These are phyloP conservation scores for Apodemus sylvaticus DNA, from an alignment of 2,113 vertebrate species.

Conservation along the genomic window DNA sequence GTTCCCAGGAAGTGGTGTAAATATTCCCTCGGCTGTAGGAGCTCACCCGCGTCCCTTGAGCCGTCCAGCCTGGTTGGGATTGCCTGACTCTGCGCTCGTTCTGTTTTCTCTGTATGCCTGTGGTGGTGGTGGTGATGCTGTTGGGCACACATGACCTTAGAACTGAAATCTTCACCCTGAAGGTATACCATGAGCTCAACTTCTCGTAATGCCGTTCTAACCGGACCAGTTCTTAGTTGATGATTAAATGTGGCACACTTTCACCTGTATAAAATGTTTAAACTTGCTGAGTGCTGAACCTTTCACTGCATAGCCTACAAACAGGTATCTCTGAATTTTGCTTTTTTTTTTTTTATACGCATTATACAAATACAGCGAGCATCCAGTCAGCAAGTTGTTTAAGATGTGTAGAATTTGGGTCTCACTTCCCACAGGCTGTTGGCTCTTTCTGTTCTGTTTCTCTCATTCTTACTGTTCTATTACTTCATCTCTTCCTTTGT, in stretches of 20 bases:
- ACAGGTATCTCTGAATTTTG: background rate
- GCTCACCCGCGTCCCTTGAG: background rate
- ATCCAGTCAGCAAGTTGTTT: constrained; percentile 20
- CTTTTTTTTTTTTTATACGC: background rate
- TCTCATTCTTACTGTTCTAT: background rate
- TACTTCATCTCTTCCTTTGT: background rate
- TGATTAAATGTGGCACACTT: constrained; percentile 3
- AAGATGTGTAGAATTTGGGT: background rate
- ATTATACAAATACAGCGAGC: background rate
- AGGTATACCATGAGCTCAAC: background rate
- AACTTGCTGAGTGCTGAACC: background rate
- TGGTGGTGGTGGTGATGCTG: background rate
- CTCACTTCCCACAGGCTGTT: background rate
- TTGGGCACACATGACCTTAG: background rate
- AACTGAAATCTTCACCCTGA: constrained; percentile 23
- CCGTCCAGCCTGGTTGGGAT: background rate
- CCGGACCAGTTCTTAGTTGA: background rate
- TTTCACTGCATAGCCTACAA: constrained; percentile 15
- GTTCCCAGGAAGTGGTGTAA: background rate
- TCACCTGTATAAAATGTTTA: background rate
- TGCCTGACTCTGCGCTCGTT: background rate
- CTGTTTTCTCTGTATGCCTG: background rate
- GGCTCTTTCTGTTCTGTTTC: background rate
- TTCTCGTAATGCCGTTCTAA: background rate
- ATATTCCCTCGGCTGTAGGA: background rate